Evolutionary conservation across 2,797 vertebrate species (phyloP).

Genomic region (Danio kyathit): DNA sequence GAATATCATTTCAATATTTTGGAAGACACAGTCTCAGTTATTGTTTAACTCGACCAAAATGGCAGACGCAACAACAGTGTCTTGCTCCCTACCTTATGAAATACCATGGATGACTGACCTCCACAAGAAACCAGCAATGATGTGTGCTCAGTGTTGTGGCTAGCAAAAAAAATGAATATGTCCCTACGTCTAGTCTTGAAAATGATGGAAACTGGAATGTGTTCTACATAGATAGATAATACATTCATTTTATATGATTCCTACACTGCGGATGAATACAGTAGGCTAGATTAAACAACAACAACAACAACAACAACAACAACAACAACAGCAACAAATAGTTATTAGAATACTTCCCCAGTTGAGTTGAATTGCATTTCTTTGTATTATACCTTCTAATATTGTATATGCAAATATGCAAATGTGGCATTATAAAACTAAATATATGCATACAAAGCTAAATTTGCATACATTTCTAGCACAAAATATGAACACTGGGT

Average conservation of each 20-base stretch:
- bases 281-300: no score
- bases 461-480: no score
- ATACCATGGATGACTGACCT: constrained; percentile 77
- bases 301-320: no score
- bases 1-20: background rate
- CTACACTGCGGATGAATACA: background rate
- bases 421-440: no score
- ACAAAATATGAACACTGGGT: no score
- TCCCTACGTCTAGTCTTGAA: background rate
- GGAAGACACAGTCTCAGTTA: constrained; percentile 35
- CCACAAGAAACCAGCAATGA: constrained; percentile 56
- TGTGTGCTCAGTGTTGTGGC: constrained; percentile 51
- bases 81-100: constrained; percentile 72
- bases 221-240: background rate
- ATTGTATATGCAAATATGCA: no score
- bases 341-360: no score
- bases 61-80: constrained; percentile 71
- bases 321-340: no score
- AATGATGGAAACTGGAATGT: background rate
- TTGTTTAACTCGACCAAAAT: constrained; percentile 52
- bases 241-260: background rate
- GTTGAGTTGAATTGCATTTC: no score
- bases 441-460: no score
- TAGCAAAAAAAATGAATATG: constrained; percentile 41
- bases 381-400: no score